A percentile compares a stretch with the other conserved stretches of the same genome.
These are phyloP conservation scores for Octopus sinensis DNA, from an alignment of 1,140 invertebrate species.

Conservation along the genomic window DNA sequence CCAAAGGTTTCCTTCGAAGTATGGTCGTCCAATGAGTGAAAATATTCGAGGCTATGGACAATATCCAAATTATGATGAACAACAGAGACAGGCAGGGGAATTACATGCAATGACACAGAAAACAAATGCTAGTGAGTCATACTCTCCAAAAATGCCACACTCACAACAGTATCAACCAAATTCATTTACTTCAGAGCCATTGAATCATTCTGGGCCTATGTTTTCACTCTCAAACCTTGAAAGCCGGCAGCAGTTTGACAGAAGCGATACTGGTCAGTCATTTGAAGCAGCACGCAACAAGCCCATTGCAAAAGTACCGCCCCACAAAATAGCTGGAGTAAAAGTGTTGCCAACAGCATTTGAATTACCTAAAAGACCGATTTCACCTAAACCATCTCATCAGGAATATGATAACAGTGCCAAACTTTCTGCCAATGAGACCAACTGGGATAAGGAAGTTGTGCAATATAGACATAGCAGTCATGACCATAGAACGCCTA, in stretches of 20 bases:
- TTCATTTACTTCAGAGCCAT: too few relatives aligned
- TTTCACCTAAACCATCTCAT: neutral
- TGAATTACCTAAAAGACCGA: neutral
- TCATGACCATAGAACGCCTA: neutral
- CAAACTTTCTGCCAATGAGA: too few relatives aligned
- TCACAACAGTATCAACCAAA: too few relatives aligned
- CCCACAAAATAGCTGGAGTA: conserved; percentile 39
- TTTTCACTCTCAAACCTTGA: conserved; percentile 40
- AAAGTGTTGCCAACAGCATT: conserved; percentile 34
- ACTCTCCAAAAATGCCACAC: too few relatives aligned
- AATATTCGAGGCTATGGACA: too few relatives aligned
- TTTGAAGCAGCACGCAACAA: conserved; percentile 26
- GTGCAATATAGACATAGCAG: neutral
- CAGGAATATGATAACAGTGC: neutral
- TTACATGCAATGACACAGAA: too few relatives aligned
- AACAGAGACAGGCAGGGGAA: too few relatives aligned
- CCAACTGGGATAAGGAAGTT: neutral
- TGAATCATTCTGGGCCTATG: neutral
- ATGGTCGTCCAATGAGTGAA: too few relatives aligned
- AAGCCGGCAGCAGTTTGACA: conserved; percentile 21
- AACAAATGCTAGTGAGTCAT: too few relatives aligned
- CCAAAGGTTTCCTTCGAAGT: too few relatives aligned
- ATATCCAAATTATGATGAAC: too few relatives aligned
- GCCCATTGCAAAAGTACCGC: conserved; percentile 43
- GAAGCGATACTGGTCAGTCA: conserved; percentile 1